Evolutionary conservation across 2,888 invertebrate species (phyloP), one percentile per base, ranked within the genome.

Genomic region (Antitype chi): DNA sequence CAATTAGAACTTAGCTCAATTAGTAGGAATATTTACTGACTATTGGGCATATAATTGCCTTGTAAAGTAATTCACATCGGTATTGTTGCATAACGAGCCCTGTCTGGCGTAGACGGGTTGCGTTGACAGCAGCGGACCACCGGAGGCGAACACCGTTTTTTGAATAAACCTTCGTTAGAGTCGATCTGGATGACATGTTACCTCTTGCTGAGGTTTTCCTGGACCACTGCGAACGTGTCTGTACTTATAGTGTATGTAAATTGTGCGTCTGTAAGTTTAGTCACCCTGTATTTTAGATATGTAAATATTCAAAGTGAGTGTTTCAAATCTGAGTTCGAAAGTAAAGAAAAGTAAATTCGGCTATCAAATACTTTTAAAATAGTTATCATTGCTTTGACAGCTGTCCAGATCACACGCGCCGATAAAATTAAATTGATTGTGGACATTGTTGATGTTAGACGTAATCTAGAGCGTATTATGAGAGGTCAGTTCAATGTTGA

Each of bases 401-500:
- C 93, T 92, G 94, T 91, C 90, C 86, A 89, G 89, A 90, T 89
- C 87, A 89, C 89, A 89, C 81, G 87, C 78, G 86, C 88, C 89
- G 90, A 91, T 92, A 90, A 91, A 92, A 92, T 91, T 91, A 91
- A 90, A 89, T 89, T 91, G 89, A 92, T 92, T 92, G 90, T 92
- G 87, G 87, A 91, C 86, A 92, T 87, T 88, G 86, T 92, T 91
- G 91, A 88, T 90, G 89, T 90, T 81, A 85, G 86, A 91, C 87
- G 92, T 92, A 95, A 95, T 95, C 92, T 94, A 91, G 90, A 90
- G 85, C 90, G 91, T 88, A 93, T 96, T 95, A 94, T 94, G 95
- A 93, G 91, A 95, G 96, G 96, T 96, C 95, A 95, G 96, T 94
- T 92, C 89, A 88, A 89, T 93, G 90, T 90, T 91, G 92, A 93